Evolutionary conservation across 2,113 vertebrate genomes (phyloP).

Genomic region (Chloroceryle aenea): DNA sequence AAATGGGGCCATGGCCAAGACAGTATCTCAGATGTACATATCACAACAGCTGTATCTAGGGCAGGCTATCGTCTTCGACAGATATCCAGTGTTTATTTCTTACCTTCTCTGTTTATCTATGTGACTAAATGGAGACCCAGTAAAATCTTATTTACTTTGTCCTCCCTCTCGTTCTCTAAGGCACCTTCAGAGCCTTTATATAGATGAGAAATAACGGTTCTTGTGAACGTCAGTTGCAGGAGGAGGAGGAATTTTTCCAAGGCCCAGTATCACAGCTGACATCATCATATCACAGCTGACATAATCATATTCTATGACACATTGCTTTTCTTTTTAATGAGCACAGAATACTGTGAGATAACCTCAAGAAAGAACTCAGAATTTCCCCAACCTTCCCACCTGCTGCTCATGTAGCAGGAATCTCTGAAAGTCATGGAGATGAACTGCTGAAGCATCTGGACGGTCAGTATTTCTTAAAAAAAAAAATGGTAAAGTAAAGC

Average conservation of each 20-base stretch:
- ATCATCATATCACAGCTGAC: neutral
- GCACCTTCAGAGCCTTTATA: neutral
- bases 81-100: neutral
- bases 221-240: neutral
- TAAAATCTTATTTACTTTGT: neutral
- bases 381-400: slow-evolving; percentile 74
- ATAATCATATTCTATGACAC: neutral
- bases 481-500: neutral
- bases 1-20: neutral
- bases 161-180: neutral
- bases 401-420: slow-evolving; percentile 91
- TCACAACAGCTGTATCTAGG: neutral
- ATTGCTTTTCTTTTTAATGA: neutral
- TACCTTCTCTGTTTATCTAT: neutral
- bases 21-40: neutral
- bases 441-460: slow-evolving; percentile 86
- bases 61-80: neutral
- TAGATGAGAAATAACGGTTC: neutral
- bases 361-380: neutral
- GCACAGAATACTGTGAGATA: neutral
- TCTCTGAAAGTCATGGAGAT: slow-evolving; percentile 93
- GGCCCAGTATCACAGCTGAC: neutral
- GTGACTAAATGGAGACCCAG: neutral
- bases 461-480: slow-evolving; percentile 87
- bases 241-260: neutral